These are phyloP conservation scores for Globia sparganii DNA, from an alignment of 2,888 invertebrate species.

Conservation along the genomic window DNA sequence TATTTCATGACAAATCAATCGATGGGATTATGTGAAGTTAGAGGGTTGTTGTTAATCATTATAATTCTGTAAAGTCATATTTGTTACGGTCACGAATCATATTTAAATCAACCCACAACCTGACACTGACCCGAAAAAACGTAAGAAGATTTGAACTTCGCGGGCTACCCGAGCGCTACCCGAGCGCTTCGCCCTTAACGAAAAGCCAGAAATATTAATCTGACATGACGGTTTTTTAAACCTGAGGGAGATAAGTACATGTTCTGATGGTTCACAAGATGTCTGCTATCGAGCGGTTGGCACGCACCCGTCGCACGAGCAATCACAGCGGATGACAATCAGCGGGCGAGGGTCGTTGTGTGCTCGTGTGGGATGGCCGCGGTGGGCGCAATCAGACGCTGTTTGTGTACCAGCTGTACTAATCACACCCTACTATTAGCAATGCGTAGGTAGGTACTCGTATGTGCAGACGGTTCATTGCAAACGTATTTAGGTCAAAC, in stretches of 20 bases:
- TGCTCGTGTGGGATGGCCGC: slow-evolving; percentile 12
- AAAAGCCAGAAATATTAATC: not conserved
- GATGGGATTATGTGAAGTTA: too few relatives aligned
- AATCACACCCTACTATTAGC: not conserved
- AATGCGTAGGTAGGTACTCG: not conserved
- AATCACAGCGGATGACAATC: slow-evolving; percentile 18
- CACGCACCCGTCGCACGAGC: not conserved
- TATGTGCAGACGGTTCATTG: not conserved
- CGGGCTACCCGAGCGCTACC: too few relatives aligned
- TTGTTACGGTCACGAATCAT: too few relatives aligned
- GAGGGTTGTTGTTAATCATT: too few relatives aligned
- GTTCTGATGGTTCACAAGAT: not conserved
- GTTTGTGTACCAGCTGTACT: slow-evolving; percentile 27
- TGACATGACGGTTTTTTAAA: not conserved
- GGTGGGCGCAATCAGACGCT: slow-evolving; percentile 55
- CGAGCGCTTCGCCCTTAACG: too few relatives aligned
- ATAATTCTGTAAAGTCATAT: too few relatives aligned
- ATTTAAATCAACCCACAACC: too few relatives aligned
- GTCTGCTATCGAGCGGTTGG: not conserved
- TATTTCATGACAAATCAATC: too few relatives aligned
- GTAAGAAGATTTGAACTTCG: too few relatives aligned
- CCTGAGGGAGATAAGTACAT: not conserved
- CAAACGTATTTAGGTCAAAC: not conserved
- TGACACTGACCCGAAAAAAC: too few relatives aligned
- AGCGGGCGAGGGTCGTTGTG: not conserved